Base-by-base conservation (phyloP, 2,797 vertebrate genomes). In the Schizothorax lantsangensis region DNA sequence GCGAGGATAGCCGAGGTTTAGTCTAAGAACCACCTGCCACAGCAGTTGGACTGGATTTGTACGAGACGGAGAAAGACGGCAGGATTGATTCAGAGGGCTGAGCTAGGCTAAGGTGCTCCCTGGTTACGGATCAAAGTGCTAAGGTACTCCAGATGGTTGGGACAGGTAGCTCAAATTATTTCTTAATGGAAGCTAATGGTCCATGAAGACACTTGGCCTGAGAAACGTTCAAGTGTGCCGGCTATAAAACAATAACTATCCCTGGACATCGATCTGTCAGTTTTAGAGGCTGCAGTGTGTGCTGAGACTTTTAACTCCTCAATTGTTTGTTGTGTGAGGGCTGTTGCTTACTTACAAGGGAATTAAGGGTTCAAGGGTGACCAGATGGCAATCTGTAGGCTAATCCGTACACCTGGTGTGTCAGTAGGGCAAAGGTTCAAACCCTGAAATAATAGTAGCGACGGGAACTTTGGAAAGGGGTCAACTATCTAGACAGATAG, bases 41-140 rank as follows among this genome's bases (percentile, higher is more conserved):
- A 86, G 81, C 88, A 91, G 87, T 83, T 90, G 86, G 79, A 74
- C 71, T 88, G 87, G 85, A 87, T 90, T 89, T 89, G 79, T 9
- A 17, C 26, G 72, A 79, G 12, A 59, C 43, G 62, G 54, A 62
- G 79, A 83, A 82, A 78, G 66, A 59, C 26, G 49, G 64, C 80
- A 84, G 81, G 87, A 89, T 64, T 89, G 82, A 85, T 77, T 40
- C 30, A 71, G 52, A 69, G 43, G 74, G 43, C 43, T 57, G 88
- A 85, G 84, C 17, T 49, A 43, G 87, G 87, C 54, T 86, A 73
- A 86, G 84, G 79, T 79, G 68, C 49, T 33, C 19, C 43, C 23
- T 43, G 59, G 49, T 90, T 59, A 84, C 26, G 79, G 84, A 85
- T 87, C 79, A 85, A 62, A 80, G 15, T 84, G 62, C 26, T 68